Conservation (phyloP, 1,140 invertebrate species). For the Oedothorax gibbosus region DNA sequence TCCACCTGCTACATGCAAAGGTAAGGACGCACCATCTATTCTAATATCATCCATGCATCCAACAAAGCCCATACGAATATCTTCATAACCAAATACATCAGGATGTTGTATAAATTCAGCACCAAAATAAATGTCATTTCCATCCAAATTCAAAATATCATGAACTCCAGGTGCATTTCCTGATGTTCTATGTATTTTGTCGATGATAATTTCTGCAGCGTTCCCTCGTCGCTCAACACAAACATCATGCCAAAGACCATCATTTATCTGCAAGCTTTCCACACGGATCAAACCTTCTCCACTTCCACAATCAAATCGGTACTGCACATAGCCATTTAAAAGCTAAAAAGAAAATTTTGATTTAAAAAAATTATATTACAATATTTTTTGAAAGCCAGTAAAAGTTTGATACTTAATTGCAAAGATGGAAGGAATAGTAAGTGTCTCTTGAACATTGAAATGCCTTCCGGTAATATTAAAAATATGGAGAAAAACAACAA, state of each 20-base stretch:
- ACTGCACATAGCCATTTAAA: slow-evolving; percentile 84
- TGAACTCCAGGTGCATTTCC: slow-evolving; percentile 85
- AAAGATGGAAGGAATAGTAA: no score
- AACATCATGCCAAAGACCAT: slow-evolving; percentile 92
- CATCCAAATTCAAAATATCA: slow-evolving; percentile 86
- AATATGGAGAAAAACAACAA: no score
- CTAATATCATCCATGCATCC: slow-evolving; percentile 92
- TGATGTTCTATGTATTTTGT: slow-evolving; percentile 81
- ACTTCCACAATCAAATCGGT: slow-evolving; percentile 89
- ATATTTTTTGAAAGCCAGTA: no score
- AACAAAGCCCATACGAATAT: slow-evolving; percentile 81
- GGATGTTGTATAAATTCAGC: slow-evolving; percentile 79
- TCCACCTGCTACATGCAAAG: slow-evolving; percentile 78
- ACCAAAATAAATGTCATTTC: slow-evolving; percentile 86
- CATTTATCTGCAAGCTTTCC: slow-evolving; percentile 79
- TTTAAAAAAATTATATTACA: not conserved
- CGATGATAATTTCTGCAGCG: slow-evolving; percentile 81
- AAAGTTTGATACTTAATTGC: no score
- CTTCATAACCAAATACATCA: slow-evolving; percentile 73
- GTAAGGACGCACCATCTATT: slow-evolving; percentile 80
- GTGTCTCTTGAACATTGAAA: no score
- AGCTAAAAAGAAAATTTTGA: slow-evolving; percentile 69
- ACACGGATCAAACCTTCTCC: slow-evolving; percentile 86
- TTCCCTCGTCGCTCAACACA: slow-evolving; percentile 83
- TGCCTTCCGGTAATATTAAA: no score